Conservation (phyloP, 2,113 vertebrate genomes). For the Podarcis cretensis region DNA sequence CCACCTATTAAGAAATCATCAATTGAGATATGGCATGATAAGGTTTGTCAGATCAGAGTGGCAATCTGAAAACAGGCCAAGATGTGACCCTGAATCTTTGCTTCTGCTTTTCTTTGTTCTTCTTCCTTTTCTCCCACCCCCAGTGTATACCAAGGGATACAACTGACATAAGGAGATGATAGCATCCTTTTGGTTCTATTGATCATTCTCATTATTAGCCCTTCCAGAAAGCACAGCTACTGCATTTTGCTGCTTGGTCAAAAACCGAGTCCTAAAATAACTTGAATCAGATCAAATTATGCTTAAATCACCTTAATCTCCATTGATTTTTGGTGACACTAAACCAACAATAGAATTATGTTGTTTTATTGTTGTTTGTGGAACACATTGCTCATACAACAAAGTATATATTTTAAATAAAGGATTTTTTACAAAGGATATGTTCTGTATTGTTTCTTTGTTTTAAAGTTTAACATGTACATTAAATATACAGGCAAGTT, state of each 20-base stretch:
- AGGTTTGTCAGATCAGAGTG: not conserved
- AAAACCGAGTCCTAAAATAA: not conserved
- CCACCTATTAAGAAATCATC: not conserved
- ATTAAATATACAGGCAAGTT: not conserved
- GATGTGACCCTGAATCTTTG: not conserved
- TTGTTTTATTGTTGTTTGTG: not conserved
- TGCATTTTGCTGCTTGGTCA: not conserved
- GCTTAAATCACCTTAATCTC: not conserved
- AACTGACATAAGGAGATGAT: not conserved
- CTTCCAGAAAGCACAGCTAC: not conserved
- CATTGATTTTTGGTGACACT: not conserved
- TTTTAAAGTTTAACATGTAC: not conserved
- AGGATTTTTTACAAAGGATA: slow-evolving; percentile 34
- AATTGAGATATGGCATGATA: not conserved
- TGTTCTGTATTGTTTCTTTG: not conserved
- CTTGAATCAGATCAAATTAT: not conserved
- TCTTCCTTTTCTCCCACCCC: not conserved
- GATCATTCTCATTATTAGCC: not conserved
- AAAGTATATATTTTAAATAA: not conserved
- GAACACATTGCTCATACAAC: not conserved
- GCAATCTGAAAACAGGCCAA: not conserved
- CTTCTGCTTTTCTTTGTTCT: not conserved
- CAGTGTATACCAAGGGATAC: not conserved
- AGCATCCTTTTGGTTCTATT: not conserved
- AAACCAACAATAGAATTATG: not conserved